Base-by-base conservation (phyloP, 2,888 invertebrate genomes). In the Digitonthophagus gazella region DNA sequence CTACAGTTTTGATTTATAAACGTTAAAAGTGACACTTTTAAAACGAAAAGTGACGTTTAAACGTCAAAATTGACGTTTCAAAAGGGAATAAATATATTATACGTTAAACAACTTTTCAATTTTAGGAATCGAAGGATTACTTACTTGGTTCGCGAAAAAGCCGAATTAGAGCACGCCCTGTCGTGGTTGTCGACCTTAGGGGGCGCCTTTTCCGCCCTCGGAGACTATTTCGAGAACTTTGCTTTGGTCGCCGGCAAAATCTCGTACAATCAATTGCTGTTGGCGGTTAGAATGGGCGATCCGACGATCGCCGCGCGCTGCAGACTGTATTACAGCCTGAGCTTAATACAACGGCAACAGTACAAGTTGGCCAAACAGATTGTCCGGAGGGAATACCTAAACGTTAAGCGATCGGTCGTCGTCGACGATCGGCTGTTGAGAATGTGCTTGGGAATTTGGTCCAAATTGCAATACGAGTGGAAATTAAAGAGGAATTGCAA, bases 121-220 rank as follows among this genome's bases (percentile, higher is more conserved):
- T 63, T 67, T 65, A 88, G 88, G 87, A 86, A 86, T 75, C 78
- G 84, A 55, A 84, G 83, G 75, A 77, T 88, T 54, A 80, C 80
- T 14, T 72, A 77, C 61, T 81, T 88, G 76, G 80, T 86, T 2
- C 79, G 89, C 85, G 91, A 90, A 73, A 86, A 87, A 75, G 86
- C 90, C 72, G 94, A 95, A 83, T 84, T 93, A 75, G 95, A 95
- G 75, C 88, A 92, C 83, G 88, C 93, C 20, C 89, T 97, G 86
- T 96, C 96, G 15, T 97, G 97, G 96, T 83, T 98, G 18, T 98
- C 97, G 15, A 98, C 98, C 0, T 86, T 98, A 14, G 98, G 98
- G 1, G 98, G 98, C 63, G 98, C 96, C 0, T 98, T 94, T 82
- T 98, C 98, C 1, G 94, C 97, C 0, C 85, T 98, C 67, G 98